Evolutionary conservation across 2,797 vertebrate species (phyloP).

Genomic region (Hybognathus amarus): DNA sequence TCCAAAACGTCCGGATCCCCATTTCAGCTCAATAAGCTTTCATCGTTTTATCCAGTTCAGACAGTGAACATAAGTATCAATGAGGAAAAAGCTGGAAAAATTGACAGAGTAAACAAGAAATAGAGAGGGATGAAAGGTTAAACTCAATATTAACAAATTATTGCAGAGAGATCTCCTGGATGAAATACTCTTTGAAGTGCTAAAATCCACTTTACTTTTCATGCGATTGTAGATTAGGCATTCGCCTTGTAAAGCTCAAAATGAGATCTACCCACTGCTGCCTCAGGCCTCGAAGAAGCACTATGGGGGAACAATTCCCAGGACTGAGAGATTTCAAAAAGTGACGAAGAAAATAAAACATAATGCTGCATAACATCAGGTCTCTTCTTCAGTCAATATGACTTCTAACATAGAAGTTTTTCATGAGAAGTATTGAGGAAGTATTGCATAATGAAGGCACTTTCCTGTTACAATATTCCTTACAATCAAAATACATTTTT

Average conservation of each 20-base stretch:
- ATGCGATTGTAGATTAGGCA: slow-evolving; percentile 47
- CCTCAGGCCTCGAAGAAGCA: slow-evolving; percentile 20
- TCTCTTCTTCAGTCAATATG: background rate
- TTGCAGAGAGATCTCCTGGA: slow-evolving; percentile 38
- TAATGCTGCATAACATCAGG: slow-evolving; percentile 24
- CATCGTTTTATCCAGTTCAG: background rate
- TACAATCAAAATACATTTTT: background rate
- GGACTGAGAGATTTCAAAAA: slow-evolving; percentile 41
- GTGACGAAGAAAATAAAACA: slow-evolving; percentile 27
- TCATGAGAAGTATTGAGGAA: background rate
- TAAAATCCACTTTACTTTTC: slow-evolving; percentile 55
- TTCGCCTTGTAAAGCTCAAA: slow-evolving; percentile 45
- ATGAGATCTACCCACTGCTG: slow-evolving; percentile 51
- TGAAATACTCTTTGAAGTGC: slow-evolving; percentile 51
- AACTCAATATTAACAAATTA: slow-evolving; percentile 47
- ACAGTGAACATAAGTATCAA: slow-evolving; percentile 12
- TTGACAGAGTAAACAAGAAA: slow-evolving; percentile 31
- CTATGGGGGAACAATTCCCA: slow-evolving; percentile 21
- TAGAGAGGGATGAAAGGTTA: slow-evolving; percentile 35
- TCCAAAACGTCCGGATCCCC: background rate
- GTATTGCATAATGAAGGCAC: background rate
- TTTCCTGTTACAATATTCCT: background rate
- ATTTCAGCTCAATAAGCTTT: slow-evolving; percentile 6
- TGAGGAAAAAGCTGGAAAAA: slow-evolving; percentile 12
- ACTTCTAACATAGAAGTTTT: background rate